Evolutionary conservation across 2,797 vertebrate genomes (phyloP).

Genomic region (Melanotaenia nigrans): DNA sequence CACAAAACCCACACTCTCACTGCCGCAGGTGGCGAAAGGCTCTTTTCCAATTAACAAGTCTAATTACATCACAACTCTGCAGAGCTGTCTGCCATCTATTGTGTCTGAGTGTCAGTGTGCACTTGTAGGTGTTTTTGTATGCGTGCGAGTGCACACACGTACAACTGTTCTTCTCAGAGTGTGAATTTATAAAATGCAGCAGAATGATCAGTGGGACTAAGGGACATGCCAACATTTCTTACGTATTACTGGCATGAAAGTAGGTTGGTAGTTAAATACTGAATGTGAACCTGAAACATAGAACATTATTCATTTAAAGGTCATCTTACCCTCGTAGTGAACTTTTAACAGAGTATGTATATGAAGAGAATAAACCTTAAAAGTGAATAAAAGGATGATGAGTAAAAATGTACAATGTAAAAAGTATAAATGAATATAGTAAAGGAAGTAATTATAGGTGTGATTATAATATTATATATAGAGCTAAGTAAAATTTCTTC

Average conservation of each 20-base stretch:
- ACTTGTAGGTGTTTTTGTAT: slow-evolving; percentile 23
- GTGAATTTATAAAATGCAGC: slow-evolving; percentile 36
- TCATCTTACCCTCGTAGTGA: no score
- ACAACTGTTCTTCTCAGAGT: slow-evolving; percentile 19
- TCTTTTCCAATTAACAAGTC: slow-evolving; percentile 73
- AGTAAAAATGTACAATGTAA: no score
- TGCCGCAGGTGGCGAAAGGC: slow-evolving; percentile 67
- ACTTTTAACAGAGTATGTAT: no score
- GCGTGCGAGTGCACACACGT: neutral
- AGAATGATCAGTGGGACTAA: slow-evolving; percentile 35
- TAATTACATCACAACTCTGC: slow-evolving; percentile 69
- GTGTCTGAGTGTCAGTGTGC: slow-evolving; percentile 32
- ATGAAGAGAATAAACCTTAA: no score
- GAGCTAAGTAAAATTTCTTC: no score
- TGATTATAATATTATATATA: no score
- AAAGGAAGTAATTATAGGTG: no score
- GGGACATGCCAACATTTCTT: slow-evolving; percentile 32
- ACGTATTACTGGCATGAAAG: slow-evolving; percentile 36
- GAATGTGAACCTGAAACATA: neutral
- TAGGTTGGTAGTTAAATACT: slow-evolving; percentile 5
- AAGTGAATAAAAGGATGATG: no score
- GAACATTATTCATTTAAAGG: neutral
- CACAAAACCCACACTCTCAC: slow-evolving; percentile 53
- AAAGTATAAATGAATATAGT: no score
- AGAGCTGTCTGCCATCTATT: slow-evolving; percentile 42